A percentile compares a stretch with the other conserved stretches of the same genome.
These are phyloP conservation scores for Montipora capricornis DNA, from an alignment of 64 coral and sea anemone genomes.

Conservation along the genomic window DNA sequence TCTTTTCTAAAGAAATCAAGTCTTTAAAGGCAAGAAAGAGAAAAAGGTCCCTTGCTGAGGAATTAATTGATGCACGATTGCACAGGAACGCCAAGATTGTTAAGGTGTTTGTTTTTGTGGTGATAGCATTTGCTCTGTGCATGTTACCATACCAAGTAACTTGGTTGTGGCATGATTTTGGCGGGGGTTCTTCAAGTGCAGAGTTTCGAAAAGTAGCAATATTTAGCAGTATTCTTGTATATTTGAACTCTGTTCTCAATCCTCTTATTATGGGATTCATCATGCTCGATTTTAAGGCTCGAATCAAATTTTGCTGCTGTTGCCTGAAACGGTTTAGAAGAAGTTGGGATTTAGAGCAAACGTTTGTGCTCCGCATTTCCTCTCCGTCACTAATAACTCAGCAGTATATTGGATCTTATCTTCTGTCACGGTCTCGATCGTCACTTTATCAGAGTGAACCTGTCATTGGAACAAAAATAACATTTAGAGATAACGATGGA, in stretches of 20 bases:
- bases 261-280: conserved; percentile 90
- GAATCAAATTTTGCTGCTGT: not conserved
- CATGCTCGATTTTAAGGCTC: not conserved
- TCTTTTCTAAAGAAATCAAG: conserved; percentile 61
- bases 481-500: not conserved
- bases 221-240: conserved; percentile 92
- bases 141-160: conserved; percentile 79
- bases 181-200: conserved; percentile 35
- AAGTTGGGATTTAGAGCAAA: not conserved
- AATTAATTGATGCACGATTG: conserved; percentile 33
- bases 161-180: conserved; percentile 90
- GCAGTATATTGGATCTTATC: not conserved
- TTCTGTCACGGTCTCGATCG: not conserved
- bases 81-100: conserved; percentile 74
- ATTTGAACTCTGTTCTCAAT: conserved; percentile 87
- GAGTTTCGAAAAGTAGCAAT: conserved; percentile 75
- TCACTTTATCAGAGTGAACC: not conserved
- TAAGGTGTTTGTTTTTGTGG: conserved; percentile 78
- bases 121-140: conserved; percentile 75
- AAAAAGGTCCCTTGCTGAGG: not conserved
- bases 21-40: conserved; percentile 17
- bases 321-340: not conserved
- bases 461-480: not conserved
- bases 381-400: not conserved
- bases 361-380: not conserved